These are phyloP conservation scores for Platalea minor DNA, from an alignment of 2,797 vertebrate genomes.

Conservation along the genomic window DNA sequence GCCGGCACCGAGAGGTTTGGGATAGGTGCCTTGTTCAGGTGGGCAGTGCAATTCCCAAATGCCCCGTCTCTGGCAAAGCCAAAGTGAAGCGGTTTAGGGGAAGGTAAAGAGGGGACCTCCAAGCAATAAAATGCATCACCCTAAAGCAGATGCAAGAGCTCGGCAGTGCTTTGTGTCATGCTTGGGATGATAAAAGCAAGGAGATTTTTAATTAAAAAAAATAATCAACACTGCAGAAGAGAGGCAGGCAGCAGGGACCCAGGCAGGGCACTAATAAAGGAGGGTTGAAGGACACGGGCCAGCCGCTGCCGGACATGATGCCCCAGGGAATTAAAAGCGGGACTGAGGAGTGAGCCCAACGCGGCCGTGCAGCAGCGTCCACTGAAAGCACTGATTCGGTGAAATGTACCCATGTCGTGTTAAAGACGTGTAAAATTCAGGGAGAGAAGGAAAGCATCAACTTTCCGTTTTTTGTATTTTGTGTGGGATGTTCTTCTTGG, in stretches of 20 bases:
- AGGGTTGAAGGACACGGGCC: background rate
- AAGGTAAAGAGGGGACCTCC: background rate
- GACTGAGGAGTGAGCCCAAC: background rate
- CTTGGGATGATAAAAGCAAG: background rate
- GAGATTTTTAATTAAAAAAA: background rate
- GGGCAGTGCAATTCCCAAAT: background rate
- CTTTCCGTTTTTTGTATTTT: background rate
- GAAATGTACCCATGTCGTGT: accelerated
- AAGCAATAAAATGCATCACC: background rate
- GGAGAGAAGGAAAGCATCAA: background rate
- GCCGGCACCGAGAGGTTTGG: accelerated
- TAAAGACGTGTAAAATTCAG: background rate
- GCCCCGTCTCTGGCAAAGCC: accelerated
- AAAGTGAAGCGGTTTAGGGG: background rate
- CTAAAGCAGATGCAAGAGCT: background rate
- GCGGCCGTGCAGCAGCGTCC: background rate
- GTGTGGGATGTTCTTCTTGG: background rate
- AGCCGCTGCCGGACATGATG: accelerated
- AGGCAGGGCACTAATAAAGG: background rate
- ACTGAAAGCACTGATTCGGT: background rate
- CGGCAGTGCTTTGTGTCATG: background rate
- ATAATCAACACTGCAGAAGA: background rate
- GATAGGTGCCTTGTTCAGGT: background rate
- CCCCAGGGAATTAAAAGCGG: background rate
- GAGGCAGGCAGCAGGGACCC: background rate